Base-by-base conservation (phyloP, 2,797 vertebrate species). In the Okamejei kenojei region DNA sequence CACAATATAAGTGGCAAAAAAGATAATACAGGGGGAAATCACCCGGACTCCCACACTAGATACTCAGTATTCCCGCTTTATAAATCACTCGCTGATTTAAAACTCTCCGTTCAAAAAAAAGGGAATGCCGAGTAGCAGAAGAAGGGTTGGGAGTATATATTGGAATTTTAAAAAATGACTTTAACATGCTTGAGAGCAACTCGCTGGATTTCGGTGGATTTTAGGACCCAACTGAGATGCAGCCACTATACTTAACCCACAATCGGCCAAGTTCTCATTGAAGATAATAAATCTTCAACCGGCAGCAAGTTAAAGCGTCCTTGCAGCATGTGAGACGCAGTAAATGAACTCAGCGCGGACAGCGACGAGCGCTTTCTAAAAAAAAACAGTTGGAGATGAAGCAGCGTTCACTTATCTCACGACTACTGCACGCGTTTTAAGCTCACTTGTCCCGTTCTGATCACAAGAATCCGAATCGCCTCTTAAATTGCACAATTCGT, bases 401-500 rank as follows among this genome's bases (percentile, higher is more conserved):
- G 68, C 35, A 54, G 35, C 58, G 11, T 2, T 38, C 73, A 54
- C 90, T 92, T n/a, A 58, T 38, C 68, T 92, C 38, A 54, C 38
- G 17, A 23, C 68, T 54, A 23, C 68, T 74, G 45, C 68, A 45
- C 58, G 45, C 90, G 38, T 76, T 73, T 92, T 92, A 92, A 92
- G 35, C 71, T 76, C 45, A 38, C 74, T 92, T 92, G 90, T 74
- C 90, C 68, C 71, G 76, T 92, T 23, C 90, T 74, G 90, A 74
- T 76, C 26, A 74, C 74, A 54, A 54, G 90, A 92, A 74, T 58
- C n/a, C 21, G 26, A 92, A 92, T 91, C 90, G 74, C 54, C 71
- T 76, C 23, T 74, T 15, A 74, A 92, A 71, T 58, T 92, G 10
- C 71, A 92, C 76, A 74, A 92, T 92, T 92, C 90, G 76, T 92